phyloP scores from a whole-genome alignment of 2,888 invertebrate genomes.

The Glyphotaelius pellucidus region DNA sequence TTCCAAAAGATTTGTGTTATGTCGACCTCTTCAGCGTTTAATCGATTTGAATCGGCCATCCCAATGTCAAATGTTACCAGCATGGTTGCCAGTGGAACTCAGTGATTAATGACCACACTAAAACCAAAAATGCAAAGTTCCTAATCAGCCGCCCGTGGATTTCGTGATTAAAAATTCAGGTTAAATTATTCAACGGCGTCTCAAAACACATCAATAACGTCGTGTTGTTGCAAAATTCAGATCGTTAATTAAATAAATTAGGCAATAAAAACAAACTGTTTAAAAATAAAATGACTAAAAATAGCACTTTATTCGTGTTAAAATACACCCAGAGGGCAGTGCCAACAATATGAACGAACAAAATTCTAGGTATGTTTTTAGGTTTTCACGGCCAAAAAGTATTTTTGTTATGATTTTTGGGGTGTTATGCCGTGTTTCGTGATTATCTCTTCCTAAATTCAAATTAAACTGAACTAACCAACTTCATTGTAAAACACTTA shows the following conservation, averaged over 20 bases:
- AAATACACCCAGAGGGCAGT: not conserved
- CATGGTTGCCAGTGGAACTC: not conserved
- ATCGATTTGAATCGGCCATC: not conserved
- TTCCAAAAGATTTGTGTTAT: not conserved
- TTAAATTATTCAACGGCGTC: conserved; percentile 10
- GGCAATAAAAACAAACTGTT: not conserved
- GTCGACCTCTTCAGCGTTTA: not conserved
- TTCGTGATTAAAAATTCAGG: conserved; percentile 7
- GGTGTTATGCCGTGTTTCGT: too few species aligned
- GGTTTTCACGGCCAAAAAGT: too few species aligned
- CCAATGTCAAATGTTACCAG: not conserved
- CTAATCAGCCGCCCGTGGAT: not conserved
- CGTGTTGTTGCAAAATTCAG: conserved; percentile 2
- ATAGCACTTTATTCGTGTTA: not conserved
- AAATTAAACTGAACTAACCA: too few species aligned
- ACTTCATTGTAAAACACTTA: too few species aligned
- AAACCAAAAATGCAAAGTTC: conserved; percentile 8
- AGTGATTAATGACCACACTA: not conserved
- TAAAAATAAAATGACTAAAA: not conserved
- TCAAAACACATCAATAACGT: not conserved
- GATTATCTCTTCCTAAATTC: too few species aligned
- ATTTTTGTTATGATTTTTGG: too few species aligned
- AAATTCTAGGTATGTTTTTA: too few species aligned
- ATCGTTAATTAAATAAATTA: not conserved
- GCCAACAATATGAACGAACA: too few species aligned